These are phyloP conservation scores for Tangara arthus DNA, from an alignment of 2,797 vertebrate genomes.

Conservation along the genomic window DNA sequence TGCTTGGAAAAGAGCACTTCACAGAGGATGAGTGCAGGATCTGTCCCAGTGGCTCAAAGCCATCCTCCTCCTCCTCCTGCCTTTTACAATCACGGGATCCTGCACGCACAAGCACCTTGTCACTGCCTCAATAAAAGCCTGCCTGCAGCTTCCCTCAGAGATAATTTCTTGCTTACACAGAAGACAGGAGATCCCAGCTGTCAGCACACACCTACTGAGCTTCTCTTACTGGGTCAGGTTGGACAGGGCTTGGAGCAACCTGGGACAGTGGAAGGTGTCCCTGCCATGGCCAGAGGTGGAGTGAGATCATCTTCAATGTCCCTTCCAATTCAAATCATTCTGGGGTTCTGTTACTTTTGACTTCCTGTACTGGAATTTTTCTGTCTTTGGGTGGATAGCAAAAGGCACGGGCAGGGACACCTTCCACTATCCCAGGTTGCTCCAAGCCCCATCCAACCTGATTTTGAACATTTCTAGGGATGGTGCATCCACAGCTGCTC, in stretches of 20 bases:
- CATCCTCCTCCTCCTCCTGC: background rate
- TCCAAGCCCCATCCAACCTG: background rate
- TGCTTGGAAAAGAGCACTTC: background rate
- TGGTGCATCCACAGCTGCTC: background rate
- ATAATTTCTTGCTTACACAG: background rate
- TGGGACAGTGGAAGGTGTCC: background rate
- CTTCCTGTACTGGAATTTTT: background rate
- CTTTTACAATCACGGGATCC: background rate
- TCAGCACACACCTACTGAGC: background rate
- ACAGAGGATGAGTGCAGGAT: background rate
- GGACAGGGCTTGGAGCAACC: background rate
- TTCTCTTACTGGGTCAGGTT: background rate
- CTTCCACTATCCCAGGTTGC: background rate
- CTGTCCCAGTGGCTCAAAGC: background rate
- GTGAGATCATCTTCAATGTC: background rate
- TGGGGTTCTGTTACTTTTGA: background rate
- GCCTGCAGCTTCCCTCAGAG: background rate
- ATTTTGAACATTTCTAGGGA: background rate
- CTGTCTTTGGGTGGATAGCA: background rate
- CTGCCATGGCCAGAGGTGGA: background rate
- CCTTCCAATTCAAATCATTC: background rate
- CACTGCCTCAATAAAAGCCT: background rate
- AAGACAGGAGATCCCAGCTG: background rate
- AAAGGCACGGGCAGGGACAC: background rate
- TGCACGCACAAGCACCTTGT: background rate